Percentiles rank a stretch among this genome's conserved stretches.
phyloP scores from a whole-genome alignment of 1,140 invertebrate species.

The Macrobrachium nipponense region DNA sequence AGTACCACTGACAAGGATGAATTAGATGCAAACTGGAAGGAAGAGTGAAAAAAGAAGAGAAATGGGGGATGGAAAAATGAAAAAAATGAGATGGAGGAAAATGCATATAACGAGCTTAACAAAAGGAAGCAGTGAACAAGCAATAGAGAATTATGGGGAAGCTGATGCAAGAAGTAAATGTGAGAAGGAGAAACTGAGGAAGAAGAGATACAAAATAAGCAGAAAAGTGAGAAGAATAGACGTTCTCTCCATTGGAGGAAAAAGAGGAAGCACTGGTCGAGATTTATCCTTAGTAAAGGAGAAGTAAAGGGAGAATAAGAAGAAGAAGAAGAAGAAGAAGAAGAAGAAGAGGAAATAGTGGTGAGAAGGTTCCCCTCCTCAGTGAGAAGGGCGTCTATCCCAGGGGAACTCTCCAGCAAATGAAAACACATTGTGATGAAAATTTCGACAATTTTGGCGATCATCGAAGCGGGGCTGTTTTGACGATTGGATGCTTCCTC shows the following conservation, averaged over 20 bases:
- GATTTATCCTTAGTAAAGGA: neutral
- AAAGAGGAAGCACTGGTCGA: neutral
- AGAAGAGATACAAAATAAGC: neutral
- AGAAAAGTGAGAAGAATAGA: neutral
- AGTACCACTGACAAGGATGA: neutral
- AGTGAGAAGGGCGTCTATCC: constrained; percentile 5
- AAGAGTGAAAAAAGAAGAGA: neutral
- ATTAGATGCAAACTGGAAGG: neutral
- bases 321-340: constrained; percentile 1
- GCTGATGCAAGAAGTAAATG: neutral
- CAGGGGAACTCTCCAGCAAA: constrained; percentile 37
- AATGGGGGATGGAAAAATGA: neutral
- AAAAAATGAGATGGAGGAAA: neutral
- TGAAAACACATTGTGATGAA: constrained; percentile 59
- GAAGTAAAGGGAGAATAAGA: no score
- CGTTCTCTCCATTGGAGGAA: neutral
- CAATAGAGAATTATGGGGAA: neutral
- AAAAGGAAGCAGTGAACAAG: neutral
- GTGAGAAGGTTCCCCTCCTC: neutral
- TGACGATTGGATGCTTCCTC: constrained; percentile 26
- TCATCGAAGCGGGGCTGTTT: constrained; percentile 47
- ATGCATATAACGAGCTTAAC: neutral
- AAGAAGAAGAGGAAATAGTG: constrained; percentile 3
- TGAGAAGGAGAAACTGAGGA: neutral
- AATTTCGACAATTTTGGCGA: constrained; percentile 51